Conservation (phyloP, 2,113 vertebrate genomes). For the Elgaria multicarinata region DNA sequence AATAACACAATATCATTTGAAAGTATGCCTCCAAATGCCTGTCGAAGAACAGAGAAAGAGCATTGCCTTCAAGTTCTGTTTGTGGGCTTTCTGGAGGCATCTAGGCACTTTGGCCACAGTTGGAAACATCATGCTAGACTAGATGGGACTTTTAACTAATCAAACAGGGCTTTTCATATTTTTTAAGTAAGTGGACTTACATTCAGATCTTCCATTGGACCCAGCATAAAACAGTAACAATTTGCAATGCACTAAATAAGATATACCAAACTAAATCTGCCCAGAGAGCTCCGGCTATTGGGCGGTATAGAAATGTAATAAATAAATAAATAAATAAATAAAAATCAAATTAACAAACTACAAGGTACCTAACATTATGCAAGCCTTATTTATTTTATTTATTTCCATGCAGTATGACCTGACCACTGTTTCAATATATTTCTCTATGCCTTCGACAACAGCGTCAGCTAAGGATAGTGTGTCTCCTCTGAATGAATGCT, state of each 20-base stretch:
- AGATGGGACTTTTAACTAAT: too few relatives aligned
- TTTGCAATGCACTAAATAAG: background rate
- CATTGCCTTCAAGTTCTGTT: background rate
- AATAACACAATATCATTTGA: background rate
- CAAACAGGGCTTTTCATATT: too few relatives aligned
- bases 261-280: background rate
- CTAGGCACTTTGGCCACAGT: background rate
- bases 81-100: background rate
- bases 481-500: too few relatives aligned
- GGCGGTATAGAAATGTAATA: too few relatives aligned
- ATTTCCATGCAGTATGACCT: too few relatives aligned
- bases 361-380: background rate
- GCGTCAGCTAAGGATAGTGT: too few relatives aligned
- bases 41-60: background rate
- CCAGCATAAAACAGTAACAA: background rate
- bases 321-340: too few relatives aligned
- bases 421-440: background rate
- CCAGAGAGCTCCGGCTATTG: too few relatives aligned
- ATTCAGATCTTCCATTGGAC: background rate
- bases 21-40: background rate
- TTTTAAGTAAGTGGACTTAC: background rate
- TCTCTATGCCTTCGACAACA: too few relatives aligned
- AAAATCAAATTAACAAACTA: background rate
- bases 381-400: background rate
- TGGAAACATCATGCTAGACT: too few relatives aligned